phyloP scores from a whole-genome alignment of 2,888 invertebrate genomes.

The Trachelus iudaicus region DNA sequence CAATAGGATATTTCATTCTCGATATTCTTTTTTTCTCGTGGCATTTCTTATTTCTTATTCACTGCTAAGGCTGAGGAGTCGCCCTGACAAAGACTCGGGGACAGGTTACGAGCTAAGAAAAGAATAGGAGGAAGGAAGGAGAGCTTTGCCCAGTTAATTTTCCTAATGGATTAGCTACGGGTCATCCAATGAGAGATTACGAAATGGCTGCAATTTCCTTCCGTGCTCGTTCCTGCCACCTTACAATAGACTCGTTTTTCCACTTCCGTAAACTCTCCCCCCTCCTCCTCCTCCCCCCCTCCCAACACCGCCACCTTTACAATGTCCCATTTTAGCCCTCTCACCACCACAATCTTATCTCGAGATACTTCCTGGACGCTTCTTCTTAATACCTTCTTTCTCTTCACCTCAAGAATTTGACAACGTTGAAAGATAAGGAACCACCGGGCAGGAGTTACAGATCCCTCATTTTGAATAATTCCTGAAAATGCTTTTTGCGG shows the following conservation, averaged over 20 bases:
- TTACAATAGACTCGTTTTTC: no score
- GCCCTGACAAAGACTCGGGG: slow-evolving; percentile 25
- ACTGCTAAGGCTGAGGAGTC: slow-evolving; percentile 4
- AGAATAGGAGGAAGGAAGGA: slow-evolving; percentile 15
- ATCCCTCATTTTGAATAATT: no score
- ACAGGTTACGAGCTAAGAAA: slow-evolving; percentile 21
- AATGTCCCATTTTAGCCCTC: slow-evolving; percentile 11
- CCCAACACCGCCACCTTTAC: no score
- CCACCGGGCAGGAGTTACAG: no score
- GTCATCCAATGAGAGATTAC: slow-evolving; percentile 35
- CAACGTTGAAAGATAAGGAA: no score
- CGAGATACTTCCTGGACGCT: no score
- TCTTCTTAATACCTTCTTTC: no score
- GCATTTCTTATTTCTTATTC: slow-evolving; percentile 1
- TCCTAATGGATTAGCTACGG: slow-evolving; percentile 50
- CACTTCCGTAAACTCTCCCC: no score
- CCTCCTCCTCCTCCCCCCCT: fast-evolving
- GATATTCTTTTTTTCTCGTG: background rate
- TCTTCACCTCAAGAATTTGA: no score
- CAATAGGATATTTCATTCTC: background rate
- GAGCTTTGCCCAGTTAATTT: slow-evolving; percentile 39
- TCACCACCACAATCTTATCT: no score
- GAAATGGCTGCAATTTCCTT: slow-evolving; percentile 31
- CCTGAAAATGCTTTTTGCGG: no score
- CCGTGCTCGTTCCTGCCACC: slow-evolving; percentile 1